Evolutionary conservation across 2,113 vertebrate genomes (phyloP).

Genomic region (Dicrurus megarhynchus): DNA sequence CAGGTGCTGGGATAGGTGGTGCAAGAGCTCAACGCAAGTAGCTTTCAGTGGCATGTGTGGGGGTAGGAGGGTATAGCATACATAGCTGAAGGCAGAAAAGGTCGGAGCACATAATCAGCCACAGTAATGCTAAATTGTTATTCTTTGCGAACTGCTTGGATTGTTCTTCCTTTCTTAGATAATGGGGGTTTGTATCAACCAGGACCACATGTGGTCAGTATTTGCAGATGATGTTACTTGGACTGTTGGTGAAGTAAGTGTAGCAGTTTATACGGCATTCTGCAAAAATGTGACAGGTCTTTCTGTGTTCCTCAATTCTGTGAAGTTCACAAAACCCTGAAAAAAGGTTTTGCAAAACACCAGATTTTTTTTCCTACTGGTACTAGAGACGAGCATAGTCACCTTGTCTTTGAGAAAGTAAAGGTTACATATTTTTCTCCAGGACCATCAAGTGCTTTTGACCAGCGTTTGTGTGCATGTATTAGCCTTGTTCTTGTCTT

Average conservation of each 20-base stretch:
- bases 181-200: background rate
- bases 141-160: background rate
- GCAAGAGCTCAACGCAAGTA: background rate
- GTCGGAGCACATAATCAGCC: accelerated
- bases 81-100: background rate
- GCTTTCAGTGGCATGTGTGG: background rate
- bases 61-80: background rate
- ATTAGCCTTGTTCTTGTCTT: background rate
- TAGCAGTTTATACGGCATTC: background rate
- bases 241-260: background rate
- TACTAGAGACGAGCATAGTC: background rate
- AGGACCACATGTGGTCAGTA: background rate
- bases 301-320: background rate
- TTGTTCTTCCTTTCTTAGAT: background rate
- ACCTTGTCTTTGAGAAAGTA: background rate
- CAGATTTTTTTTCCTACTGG: background rate
- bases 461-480: background rate
- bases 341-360: background rate
- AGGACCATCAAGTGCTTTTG: background rate
- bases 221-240: background rate
- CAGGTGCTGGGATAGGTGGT: background rate
- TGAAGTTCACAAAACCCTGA: background rate
- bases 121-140: background rate
- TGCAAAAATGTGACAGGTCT: background rate
- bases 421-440: background rate